phyloP scores from a whole-genome alignment of 2,888 invertebrate genomes.

The Tenthredo notha region DNA sequence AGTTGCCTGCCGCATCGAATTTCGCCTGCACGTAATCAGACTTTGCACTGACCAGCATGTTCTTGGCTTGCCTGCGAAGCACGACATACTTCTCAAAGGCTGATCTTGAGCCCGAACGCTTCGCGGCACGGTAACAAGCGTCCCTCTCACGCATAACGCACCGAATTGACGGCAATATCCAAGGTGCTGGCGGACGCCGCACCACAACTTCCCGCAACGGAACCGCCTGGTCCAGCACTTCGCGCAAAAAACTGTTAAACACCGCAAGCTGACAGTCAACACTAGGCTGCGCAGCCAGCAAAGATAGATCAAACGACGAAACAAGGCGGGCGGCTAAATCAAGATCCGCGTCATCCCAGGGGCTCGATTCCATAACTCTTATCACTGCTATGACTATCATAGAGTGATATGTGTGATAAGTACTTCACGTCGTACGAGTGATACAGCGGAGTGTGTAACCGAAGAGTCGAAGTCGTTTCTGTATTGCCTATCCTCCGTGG shows the following conservation, averaged over 20 bases:
- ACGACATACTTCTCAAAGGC: not conserved
- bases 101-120: not conserved
- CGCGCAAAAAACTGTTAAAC: not conserved
- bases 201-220: not conserved
- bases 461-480: too few species aligned
- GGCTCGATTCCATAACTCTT: too few species aligned
- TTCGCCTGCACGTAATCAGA: not conserved
- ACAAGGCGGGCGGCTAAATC: not conserved
- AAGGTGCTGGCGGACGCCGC: slow-evolving; percentile 10
- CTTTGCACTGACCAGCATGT: not conserved
- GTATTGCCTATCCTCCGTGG: too few species aligned
- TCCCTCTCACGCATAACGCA: not conserved
- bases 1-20: not conserved
- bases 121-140: not conserved
- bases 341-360: not conserved
- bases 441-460: too few species aligned
- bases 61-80: not conserved
- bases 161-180: not conserved
- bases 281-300: not conserved
- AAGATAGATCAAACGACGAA: not conserved
- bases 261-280: not conserved
- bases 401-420: too few species aligned
- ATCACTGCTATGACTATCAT: too few species aligned
- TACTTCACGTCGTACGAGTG: too few species aligned
- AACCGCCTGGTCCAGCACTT: not conserved